Base-by-base conservation (phyloP, 1,140 invertebrate genomes). In the Anoplophora glabripennis region DNA sequence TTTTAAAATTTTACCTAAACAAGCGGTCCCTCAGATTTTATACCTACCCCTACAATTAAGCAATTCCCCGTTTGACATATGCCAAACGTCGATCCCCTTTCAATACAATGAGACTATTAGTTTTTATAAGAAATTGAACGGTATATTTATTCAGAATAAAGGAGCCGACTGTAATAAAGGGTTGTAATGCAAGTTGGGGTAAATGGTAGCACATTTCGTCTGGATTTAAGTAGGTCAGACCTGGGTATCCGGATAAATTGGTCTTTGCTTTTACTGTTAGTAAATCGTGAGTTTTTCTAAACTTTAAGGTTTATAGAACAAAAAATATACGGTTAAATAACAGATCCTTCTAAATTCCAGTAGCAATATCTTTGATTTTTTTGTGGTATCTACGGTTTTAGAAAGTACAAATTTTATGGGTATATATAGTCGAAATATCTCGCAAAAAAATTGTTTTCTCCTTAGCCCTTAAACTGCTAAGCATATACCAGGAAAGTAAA, bases 161-260 rank as follows among this genome's bases (percentile, higher is more conserved):
- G 34, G 47, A 34, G 47, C 34, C 15, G 47, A 21, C 21, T n/a
- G 35, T 49, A 49, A 49, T 49, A 34, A 49, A 49, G 47, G 47
- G 47, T 49, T 49, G 28, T 14, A 12, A 11, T 49, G 35, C 35
- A 37, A 34, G 11, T n/a, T 10, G 34, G 44, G 17, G 28, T 46
- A 46, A 46, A 46, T n/a, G 47, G 47, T 49, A 21, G 21, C n/a
- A 49, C 35, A 49, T 49, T 49, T 49, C 47, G 47, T 49, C 47
- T 40, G 11, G 47, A 49, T 49, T 49, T 49, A 49, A 49, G 28
- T 49, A 36, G 47, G 47, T 49, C 47, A 49, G 12, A 49, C 47
- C 14, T 15, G 17, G 7, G 14, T 40, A 40, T 12, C 11, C 38
- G 38, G 38, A 40, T 40, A 12, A 40, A n/a, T 40, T 40, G 11